Conservation (phyloP, 2,797 vertebrate species). For the Poeciliopsis presidionis region DNA sequence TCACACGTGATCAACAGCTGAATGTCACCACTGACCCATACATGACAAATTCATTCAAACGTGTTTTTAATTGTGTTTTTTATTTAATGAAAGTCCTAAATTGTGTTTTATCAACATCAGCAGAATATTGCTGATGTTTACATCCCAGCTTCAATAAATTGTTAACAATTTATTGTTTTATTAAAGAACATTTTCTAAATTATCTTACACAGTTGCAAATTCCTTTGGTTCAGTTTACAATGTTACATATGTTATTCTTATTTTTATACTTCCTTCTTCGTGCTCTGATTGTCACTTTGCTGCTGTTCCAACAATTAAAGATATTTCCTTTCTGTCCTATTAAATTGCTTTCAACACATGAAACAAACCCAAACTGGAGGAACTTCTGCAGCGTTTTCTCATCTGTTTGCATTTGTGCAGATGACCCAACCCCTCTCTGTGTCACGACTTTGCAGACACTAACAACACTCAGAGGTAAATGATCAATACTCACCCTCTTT, state of each 20-base stretch:
- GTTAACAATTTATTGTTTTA: too few species aligned
- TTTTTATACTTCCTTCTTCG: not conserved
- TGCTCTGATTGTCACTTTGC: too few species aligned
- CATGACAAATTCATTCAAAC: too few species aligned
- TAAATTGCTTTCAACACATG: constrained; percentile 46
- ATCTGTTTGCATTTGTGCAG: constrained; percentile 19
- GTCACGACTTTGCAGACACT: constrained; percentile 69
- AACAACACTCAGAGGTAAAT: constrained; percentile 79
- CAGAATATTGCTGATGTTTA: too few species aligned
- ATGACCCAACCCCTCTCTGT: constrained; percentile 65
- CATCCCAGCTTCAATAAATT: too few species aligned
- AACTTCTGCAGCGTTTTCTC: constrained; percentile 22
- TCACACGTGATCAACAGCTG: too few species aligned
- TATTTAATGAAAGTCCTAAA: too few species aligned
- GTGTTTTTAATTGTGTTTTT: too few species aligned
- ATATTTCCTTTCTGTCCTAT: constrained; percentile 9
- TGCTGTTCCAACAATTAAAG: not conserved
- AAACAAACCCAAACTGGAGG: constrained; percentile 34
- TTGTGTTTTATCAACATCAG: too few species aligned
- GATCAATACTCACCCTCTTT: constrained; percentile 77
- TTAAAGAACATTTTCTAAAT: not conserved
- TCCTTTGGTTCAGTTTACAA: not conserved
- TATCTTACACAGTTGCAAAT: not conserved
- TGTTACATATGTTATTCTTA: not conserved
- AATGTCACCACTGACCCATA: too few species aligned